phyloP scores from a whole-genome alignment of 2,113 vertebrate species.

The human region GRCh38 chr5:57026501-57027000 shows the following conservation, averaged over 20 bases:
- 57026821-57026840: neutral
- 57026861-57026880: neutral
- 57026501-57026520: neutral
- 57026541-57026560: neutral
- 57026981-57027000: neutral
- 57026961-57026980: neutral
- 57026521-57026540: neutral
- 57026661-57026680: neutral
- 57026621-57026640: neutral
- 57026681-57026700: neutral
- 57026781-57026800: neutral
- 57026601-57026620: neutral
- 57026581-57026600: neutral
- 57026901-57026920: neutral
- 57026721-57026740: neutral
- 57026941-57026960: neutral
- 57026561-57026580: neutral
- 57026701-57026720: constrained; percentile 33
- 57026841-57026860: neutral
- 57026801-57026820: neutral
- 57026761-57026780: neutral
- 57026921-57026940: neutral
- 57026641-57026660: neutral
- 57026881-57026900: neutral
- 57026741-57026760: neutral